Percentiles rank a stretch among this genome's conserved stretches.
Evolutionary conservation across 2,113 vertebrate species (phyloP).

Genomic region (Amphiprion ocellaris): DNA sequence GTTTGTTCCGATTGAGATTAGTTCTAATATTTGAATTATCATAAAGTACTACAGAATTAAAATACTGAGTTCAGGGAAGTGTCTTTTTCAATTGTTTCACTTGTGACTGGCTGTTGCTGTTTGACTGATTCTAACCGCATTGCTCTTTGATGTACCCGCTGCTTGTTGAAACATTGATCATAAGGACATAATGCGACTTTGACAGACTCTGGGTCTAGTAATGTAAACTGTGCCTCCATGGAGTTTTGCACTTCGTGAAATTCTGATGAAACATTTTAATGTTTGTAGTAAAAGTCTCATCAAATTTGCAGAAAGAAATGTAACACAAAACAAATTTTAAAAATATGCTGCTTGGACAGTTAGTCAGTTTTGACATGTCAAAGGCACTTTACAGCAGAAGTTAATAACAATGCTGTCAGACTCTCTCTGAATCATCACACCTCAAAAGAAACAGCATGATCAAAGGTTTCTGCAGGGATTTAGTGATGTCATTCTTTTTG

Average conservation of each 20-base stretch:
- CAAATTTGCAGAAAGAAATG: background rate
- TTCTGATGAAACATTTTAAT: background rate
- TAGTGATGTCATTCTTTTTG: slow-evolving; percentile 35
- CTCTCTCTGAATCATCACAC: background rate
- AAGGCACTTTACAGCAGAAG: background rate
- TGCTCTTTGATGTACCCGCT: too few species aligned
- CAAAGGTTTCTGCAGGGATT: slow-evolving; percentile 28
- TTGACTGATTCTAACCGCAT: too few species aligned
- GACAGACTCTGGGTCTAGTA: background rate
- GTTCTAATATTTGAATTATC: too few species aligned
- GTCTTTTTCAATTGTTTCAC: too few species aligned
- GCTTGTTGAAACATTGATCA: too few species aligned
- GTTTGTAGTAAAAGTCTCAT: background rate
- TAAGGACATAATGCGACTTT: too few species aligned
- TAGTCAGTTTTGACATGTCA: background rate
- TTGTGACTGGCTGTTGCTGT: too few species aligned
- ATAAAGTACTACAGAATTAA: too few species aligned
- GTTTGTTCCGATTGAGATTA: too few species aligned
- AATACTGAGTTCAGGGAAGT: too few species aligned
- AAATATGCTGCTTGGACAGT: background rate
- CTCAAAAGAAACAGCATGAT: slow-evolving; percentile 1
- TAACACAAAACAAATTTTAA: background rate
- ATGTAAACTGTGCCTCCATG: background rate
- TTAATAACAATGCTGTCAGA: slow-evolving; percentile 5
- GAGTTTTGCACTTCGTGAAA: background rate